A percentile compares a stretch with the other conserved stretches of the same genome.
Evolutionary conservation across 2,888 invertebrate species (phyloP).

Genomic region (Mimumesa dahlbomi): DNA sequence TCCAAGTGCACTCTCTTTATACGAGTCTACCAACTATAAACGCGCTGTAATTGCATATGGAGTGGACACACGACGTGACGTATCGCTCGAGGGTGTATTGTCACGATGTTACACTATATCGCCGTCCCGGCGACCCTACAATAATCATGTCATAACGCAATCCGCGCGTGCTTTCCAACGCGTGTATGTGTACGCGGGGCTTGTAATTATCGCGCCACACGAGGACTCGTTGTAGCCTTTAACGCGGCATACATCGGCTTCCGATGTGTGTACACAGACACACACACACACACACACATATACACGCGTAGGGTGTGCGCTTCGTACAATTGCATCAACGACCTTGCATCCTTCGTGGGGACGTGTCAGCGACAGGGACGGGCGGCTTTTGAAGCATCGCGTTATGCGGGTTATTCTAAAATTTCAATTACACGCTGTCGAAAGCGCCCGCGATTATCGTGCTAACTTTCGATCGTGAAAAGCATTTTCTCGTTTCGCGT

Average conservation of each 20-base stretch:
- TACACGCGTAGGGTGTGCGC: slow-evolving; percentile 46
- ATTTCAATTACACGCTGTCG: slow-evolving; percentile 9
- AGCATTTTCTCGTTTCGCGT: no score
- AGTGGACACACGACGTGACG: slow-evolving; percentile 75
- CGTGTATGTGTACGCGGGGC: slow-evolving; percentile 53
- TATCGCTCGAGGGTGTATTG: slow-evolving; percentile 75
- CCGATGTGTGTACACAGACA: no score
- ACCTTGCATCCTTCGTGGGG: slow-evolving; percentile 47
- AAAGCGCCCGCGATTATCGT: not conserved
- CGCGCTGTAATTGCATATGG: slow-evolving; percentile 67
- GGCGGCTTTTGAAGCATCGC: slow-evolving; percentile 19
- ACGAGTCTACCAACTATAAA: slow-evolving; percentile 47
- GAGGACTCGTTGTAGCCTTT: slow-evolving; percentile 66
- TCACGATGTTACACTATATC: slow-evolving; percentile 62
- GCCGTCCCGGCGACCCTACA: slow-evolving; percentile 52
- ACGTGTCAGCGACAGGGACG: slow-evolving; percentile 49
- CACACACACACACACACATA: no score
- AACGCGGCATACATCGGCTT: slow-evolving; percentile 58
- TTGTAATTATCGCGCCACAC: slow-evolving; percentile 61
- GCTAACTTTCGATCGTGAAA: not conserved
- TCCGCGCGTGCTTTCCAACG: slow-evolving; percentile 67
- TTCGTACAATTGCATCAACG: slow-evolving; percentile 55
- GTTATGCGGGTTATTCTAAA: slow-evolving; percentile 25
- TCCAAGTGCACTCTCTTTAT: slow-evolving; percentile 12
- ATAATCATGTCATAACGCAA: slow-evolving; percentile 73